A percentile compares a stretch with the other conserved stretches of the same genome.
These are phyloP conservation scores for Drosophila athabasca DNA, from an alignment of 1,140 invertebrate species.

Conservation along the genomic window DNA sequence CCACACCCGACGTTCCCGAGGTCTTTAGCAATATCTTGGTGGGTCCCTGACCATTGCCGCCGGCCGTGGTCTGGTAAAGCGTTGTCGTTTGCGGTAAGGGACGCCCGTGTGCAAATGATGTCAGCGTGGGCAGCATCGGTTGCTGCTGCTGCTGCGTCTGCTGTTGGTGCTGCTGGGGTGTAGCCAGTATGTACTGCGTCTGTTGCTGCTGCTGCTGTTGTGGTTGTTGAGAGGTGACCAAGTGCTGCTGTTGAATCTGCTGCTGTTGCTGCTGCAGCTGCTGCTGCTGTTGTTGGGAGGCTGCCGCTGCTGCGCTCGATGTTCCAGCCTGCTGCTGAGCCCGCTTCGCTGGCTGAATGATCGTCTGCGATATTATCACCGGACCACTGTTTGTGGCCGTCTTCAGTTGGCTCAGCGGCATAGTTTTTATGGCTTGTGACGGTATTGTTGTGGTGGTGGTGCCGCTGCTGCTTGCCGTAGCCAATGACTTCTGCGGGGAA, in stretches of 20 bases:
- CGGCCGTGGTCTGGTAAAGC: conserved; percentile 66
- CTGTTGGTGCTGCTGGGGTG: conserved; percentile 52
- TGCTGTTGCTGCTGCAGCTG: conserved; percentile 58
- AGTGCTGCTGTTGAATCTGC: conserved; percentile 26
- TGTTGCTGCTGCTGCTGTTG: conserved; percentile 45
- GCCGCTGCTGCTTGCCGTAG: conserved; percentile 46
- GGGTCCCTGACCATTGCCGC: conserved; percentile 55
- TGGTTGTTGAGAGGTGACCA: conserved; percentile 12
- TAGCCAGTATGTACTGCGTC: conserved; percentile 60
- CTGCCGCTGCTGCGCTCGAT: conserved; percentile 52
- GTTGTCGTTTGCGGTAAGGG: conserved; percentile 68
- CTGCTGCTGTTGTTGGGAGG: conserved; percentile 52
- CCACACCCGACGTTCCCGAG: conserved; percentile 69
- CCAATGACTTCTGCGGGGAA: conserved; percentile 60
- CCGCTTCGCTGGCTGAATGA: conserved; percentile 79
- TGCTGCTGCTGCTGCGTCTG: conserved; percentile 70
- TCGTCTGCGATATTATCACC: conserved; percentile 80
- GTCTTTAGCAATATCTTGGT: conserved; percentile 80
- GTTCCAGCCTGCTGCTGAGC: conserved; percentile 70
- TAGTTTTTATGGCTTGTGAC: conserved; percentile 77
- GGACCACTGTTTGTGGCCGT: conserved; percentile 77
- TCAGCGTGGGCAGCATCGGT: conserved; percentile 68
- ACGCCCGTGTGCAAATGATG: conserved; percentile 74
- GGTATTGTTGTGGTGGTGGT: conserved; percentile 69
- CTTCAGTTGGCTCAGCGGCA: conserved; percentile 79